Evolutionary conservation across 2,888 invertebrate genomes (phyloP), one percentile per base, ranked within the genome.

Genomic region (Tetramorium bicarinatum): DNA sequence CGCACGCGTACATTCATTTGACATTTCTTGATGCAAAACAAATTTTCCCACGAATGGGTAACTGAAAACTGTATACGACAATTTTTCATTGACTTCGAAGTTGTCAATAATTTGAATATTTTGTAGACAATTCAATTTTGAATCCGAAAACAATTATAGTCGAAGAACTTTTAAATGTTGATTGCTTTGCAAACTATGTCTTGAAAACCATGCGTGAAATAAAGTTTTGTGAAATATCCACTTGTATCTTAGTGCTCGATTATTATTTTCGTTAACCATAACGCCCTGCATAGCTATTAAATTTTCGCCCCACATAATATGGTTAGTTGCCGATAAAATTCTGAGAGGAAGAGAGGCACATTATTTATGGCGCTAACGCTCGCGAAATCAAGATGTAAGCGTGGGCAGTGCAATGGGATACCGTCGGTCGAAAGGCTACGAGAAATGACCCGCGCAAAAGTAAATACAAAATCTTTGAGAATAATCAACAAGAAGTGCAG

Each of bases 331-430:
- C 87, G 86, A 87, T 91, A 89, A 90, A 89, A 91, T 90, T 87
- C 84, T 62, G 29, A 38, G 84, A 85, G 85, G 62, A 76, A 76
- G 82, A 54, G 62, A 71, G 62, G 71, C 81, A 91, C 8, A 54
- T 93, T 92, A 93, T 93, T 93, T 93, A 93, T 89, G 90, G 91
- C 87, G 87, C 81, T 85, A 84, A 86, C 88, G 87, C 88, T 84
- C 88, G 88, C 88, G 90, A 92, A 92, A 93, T 93, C 93, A 93
- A 93, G 93, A 93, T 93, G 92, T 93, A 76, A 91, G 91, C 92
- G 93, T 88, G 85, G 87, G 79, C 75, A 81, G 66, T 38, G 72
- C 49, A 29, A 62, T 29, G 61, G 83, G 79, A 84, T 71, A 77
- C 75, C 67, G 76, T 62, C 75, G 85, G 64, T 44, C 75, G 74